Percentiles rank a stretch among this genome's conserved stretches.
Evolutionary conservation across 2,888 invertebrate species (phyloP).

Genomic region (Netelia fuscicornis): DNA sequence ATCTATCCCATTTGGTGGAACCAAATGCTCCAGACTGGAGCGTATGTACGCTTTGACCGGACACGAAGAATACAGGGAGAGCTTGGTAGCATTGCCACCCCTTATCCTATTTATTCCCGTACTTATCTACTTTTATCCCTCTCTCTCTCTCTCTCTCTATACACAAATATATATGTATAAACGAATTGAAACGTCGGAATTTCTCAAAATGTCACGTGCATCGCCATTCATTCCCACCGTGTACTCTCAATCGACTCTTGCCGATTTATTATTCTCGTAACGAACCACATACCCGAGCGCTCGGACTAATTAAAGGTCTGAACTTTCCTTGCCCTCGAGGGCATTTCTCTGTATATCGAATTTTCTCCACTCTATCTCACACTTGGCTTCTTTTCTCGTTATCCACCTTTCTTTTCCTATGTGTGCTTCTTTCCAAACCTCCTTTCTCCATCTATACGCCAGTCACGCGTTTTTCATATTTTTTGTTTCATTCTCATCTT

Average conservation of each 20-base stretch:
- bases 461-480: neutral
- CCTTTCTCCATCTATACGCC: neutral
- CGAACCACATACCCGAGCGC: conserved; percentile 64
- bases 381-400: conserved; percentile 14
- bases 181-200: conserved; percentile 14
- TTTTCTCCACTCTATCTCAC: conserved; percentile 33
- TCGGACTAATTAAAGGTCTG: conserved; percentile 68
- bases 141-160: neutral
- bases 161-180: neutral
- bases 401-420: neutral
- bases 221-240: conserved; percentile 24
- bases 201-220: conserved; percentile 37
- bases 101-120: conserved; percentile 4
- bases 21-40: neutral
- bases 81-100: neutral
- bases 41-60: neutral
- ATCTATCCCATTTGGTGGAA: neutral
- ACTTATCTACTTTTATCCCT: neutral
- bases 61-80: neutral
- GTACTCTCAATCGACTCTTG: conserved; percentile 42
- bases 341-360: conserved; percentile 38
- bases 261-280: conserved; percentile 67
- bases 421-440: neutral
- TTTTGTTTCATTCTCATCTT: neutral
- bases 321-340: conserved; percentile 62